Percentiles rank a stretch among this genome's conserved stretches.
Evolutionary conservation across 2,113 vertebrate genomes (phyloP).

Genomic region (Ochotona curzoniae): DNA sequence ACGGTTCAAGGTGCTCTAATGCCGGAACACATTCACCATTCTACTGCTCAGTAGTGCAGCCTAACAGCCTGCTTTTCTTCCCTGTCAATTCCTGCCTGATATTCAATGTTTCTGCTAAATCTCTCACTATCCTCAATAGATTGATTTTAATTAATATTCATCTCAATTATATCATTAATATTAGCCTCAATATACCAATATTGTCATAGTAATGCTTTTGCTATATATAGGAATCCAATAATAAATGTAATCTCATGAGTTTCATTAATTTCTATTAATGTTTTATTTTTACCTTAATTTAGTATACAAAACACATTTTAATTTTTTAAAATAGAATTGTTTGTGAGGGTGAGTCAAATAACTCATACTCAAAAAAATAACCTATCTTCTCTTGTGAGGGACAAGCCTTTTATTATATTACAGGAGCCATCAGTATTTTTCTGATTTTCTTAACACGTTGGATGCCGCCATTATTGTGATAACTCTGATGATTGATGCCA

Average conservation of each 20-base stretch:
- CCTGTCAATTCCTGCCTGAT: not conserved
- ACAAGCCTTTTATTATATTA: slow-evolving; percentile 61
- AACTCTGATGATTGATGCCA: slow-evolving; percentile 89
- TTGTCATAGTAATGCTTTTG: not conserved
- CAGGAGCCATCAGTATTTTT: slow-evolving; percentile 93
- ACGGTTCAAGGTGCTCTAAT: not conserved
- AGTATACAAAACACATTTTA: slow-evolving; percentile 4
- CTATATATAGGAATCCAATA: not conserved
- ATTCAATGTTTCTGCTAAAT: not conserved
- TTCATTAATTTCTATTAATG: not conserved
- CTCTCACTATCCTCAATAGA: not conserved
- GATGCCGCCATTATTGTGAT: slow-evolving; percentile 90
- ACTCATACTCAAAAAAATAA: slow-evolving; percentile 26
- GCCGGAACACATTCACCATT: not conserved
- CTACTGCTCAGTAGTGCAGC: not conserved
- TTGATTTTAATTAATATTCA: no score
- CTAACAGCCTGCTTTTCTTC: not conserved
- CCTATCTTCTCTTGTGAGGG: not conserved
- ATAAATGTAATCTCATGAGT: not conserved
- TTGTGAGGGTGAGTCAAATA: not conserved
- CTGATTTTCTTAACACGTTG: slow-evolving; percentile 90
- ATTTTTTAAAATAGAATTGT: slow-evolving; percentile 10
- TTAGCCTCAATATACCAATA: not conserved
- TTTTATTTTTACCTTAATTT: not conserved
- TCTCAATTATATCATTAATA: no score